Evolutionary conservation across 2,888 invertebrate genomes (phyloP).

Genomic region (Rhingia rostrata): DNA sequence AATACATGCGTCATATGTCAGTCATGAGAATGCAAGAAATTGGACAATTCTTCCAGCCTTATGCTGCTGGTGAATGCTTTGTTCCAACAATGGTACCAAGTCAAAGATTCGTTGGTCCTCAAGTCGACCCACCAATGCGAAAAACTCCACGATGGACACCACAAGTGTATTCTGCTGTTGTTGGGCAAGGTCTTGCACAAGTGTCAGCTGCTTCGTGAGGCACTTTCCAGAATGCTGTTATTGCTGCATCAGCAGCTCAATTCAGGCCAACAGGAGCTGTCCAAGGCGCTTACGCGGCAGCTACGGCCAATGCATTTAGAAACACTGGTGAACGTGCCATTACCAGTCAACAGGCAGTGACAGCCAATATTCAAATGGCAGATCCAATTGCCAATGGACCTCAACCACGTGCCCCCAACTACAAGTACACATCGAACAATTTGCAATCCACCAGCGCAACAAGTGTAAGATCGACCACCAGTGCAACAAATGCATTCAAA

Average conservation of each 20-base stretch:
- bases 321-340: constrained; percentile 93
- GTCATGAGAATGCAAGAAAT: constrained; percentile 97
- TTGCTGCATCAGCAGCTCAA: constrained; percentile 80
- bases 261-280: constrained; percentile 86
- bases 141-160: constrained; percentile 95
- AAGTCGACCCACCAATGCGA: constrained; percentile 93
- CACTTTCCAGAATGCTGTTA: constrained; percentile 89
- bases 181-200: constrained; percentile 84
- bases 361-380: constrained; percentile 88
- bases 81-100: constrained; percentile 95
- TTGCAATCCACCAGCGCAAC: constrained; percentile 90
- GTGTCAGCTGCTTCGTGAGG: constrained; percentile 84
- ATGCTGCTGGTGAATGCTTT: constrained; percentile 92
- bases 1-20: constrained; percentile 98
- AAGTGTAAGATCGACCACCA: constrained; percentile 84
- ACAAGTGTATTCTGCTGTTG: constrained; percentile 90
- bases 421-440: constrained; percentile 95
- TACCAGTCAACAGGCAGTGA: constrained; percentile 91
- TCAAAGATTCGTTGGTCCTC: constrained; percentile 96
- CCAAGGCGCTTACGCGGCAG: constrained; percentile 84
- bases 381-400: constrained; percentile 87
- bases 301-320: constrained; percentile 86
- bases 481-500: constrained; percentile 92
- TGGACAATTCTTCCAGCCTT: constrained; percentile 95
- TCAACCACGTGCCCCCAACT: constrained; percentile 89